phyloP scores from a whole-genome alignment of 2,888 invertebrate genomes.

The Chloroclystis v-ata region DNA sequence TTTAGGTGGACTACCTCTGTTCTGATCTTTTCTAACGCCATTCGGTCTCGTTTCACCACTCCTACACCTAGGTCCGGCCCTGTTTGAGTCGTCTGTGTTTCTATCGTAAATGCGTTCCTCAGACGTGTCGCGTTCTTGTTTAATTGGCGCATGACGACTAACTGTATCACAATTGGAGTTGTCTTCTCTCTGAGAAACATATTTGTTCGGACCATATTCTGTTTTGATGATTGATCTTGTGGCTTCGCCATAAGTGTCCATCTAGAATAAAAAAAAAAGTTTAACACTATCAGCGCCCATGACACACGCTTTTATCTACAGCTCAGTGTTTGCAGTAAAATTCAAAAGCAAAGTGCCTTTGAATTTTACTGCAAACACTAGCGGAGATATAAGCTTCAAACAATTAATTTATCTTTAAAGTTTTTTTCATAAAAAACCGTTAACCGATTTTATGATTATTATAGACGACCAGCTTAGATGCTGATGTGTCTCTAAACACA shows the following conservation, averaged over 20 bases:
- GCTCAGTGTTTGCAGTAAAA: no score
- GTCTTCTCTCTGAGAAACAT: slow-evolving; percentile 13
- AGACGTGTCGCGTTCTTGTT: slow-evolving; percentile 20
- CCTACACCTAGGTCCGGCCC: slow-evolving; percentile 2
- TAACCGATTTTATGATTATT: no score
- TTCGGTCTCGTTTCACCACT: slow-evolving; percentile 7
- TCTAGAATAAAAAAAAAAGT: slow-evolving; percentile 33
- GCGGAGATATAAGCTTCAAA: no score
- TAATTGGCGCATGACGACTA: slow-evolving; percentile 2
- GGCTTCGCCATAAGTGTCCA: slow-evolving; percentile 43
- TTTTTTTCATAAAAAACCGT: no score
- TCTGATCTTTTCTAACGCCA: slow-evolving; percentile 1
- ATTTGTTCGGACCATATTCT: slow-evolving; percentile 21
- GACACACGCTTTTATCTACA: no score
- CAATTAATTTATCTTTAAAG: no score
- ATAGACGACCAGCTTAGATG: no score
- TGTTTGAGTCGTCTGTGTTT: not conserved
- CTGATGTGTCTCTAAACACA: no score
- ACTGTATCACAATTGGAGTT: slow-evolving; percentile 3
- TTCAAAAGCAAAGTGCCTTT: no score
- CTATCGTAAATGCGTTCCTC: slow-evolving; percentile 2
- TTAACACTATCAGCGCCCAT: no score
- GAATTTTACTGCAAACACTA: no score
- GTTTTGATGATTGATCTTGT: slow-evolving; percentile 26
- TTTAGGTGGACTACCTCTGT: slow-evolving; percentile 1